These are phyloP conservation scores for Meandrina meandrites DNA, from an alignment of 92 coral and sea anemone genomes.

Conservation along the genomic window DNA sequence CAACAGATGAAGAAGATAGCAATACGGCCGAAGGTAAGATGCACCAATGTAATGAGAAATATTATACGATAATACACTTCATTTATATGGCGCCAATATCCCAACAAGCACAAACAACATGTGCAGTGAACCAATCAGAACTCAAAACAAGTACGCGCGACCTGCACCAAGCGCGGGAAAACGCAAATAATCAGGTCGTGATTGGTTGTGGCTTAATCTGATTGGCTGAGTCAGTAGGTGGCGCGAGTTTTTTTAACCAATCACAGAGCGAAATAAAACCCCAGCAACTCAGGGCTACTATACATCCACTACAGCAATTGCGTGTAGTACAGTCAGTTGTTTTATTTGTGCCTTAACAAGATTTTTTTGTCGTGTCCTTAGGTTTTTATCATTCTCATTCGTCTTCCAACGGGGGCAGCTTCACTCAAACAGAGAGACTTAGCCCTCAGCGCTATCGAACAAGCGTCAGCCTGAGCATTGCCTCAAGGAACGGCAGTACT, in stretches of 20 bases:
- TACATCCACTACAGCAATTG: no score
- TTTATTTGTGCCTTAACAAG: not conserved
- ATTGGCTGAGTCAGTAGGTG: not conserved
- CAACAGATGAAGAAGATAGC: slow-evolving; percentile 4
- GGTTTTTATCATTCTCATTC: slow-evolving; percentile 27
- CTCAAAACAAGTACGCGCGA: not conserved
- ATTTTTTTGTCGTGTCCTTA: not conserved
- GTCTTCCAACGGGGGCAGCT: slow-evolving; percentile 20
- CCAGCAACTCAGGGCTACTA: no score
- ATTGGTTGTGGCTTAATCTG: not conserved
- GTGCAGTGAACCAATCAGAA: not conserved
- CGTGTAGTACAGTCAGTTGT: no score
- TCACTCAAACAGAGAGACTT: slow-evolving; percentile 29
- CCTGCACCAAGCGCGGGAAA: not conserved
- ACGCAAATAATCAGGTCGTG: not conserved
- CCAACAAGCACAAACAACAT: not conserved
- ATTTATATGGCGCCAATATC: no score
- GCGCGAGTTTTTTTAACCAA: not conserved
- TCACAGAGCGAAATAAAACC: not conserved
- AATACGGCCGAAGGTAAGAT: slow-evolving; percentile 18
- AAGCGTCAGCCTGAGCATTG: slow-evolving; percentile 37
- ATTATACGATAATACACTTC: no score
- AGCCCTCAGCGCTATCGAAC: slow-evolving; percentile 48
- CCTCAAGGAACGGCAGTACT: slow-evolving; percentile 48
- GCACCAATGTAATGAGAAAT: no score